These are phyloP conservation scores for Stenodema calcarata DNA, from an alignment of 2,888 invertebrate genomes.

Conservation along the genomic window DNA sequence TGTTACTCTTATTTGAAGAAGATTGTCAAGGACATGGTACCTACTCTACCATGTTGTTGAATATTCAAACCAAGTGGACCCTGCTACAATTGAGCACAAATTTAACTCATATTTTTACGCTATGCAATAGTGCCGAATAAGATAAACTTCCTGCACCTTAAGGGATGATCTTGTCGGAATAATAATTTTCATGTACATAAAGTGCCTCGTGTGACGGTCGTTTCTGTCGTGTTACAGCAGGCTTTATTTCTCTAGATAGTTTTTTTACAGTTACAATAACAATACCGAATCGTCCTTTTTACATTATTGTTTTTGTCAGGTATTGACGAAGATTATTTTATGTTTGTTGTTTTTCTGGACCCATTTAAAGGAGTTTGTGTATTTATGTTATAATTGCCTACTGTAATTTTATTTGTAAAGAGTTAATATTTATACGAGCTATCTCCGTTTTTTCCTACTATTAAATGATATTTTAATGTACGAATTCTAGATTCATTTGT, in stretches of 20 bases:
- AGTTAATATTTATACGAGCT: conserved; percentile 39
- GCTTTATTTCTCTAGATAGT: not conserved
- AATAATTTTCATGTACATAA: not conserved
- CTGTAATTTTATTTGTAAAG: conserved; percentile 41
- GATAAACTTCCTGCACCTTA: not conserved
- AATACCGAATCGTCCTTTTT: conserved; percentile 1
- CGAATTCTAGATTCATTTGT: not conserved
- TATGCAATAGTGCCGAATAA: not conserved
- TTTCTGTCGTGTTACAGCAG: not conserved
- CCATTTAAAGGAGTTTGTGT: conserved; percentile 1
- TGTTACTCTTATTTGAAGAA: not conserved
- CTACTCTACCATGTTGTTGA: not conserved
- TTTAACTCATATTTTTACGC: not conserved
- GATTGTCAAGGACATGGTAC: not conserved
- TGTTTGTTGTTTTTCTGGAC: conserved; percentile 19
- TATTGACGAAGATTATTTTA: not conserved
- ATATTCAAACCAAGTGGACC: not conserved
- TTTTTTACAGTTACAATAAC: conserved; percentile 7
- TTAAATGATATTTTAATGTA: conserved; percentile 5
- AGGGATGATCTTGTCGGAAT: not conserved
- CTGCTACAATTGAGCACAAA: not conserved
- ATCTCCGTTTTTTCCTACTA: conserved; percentile 30
- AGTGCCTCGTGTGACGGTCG: not conserved
- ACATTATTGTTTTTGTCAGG: not conserved
- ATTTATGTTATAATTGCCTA: conserved; percentile 31